Evolutionary conservation across 2,113 vertebrate species (phyloP), one percentile per base, ranked within the genome.

Genomic region (Centrocercus urophasianus): DNA sequence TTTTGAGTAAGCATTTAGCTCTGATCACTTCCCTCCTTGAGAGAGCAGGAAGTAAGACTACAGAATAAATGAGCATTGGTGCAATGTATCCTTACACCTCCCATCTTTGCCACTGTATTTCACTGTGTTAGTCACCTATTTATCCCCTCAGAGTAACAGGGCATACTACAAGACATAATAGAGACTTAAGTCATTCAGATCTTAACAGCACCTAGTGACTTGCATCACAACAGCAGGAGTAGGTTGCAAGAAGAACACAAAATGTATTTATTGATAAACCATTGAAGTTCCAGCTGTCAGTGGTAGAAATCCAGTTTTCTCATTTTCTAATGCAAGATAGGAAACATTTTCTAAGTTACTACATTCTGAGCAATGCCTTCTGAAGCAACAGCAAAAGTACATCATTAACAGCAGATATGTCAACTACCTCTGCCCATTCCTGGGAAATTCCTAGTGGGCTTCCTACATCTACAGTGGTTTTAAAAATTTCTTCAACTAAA

Each of bases 401-500:
- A 61, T 34, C 84, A 88, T 24, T 66, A 43, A 66, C 12, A 85
- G 59, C n/a, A 89, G 30, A 52, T 10, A 28, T 1, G 47, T 16
- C 34, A 73, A 64, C 27, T 40, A 57, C 18, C 63, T 11, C 18
- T 76, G 64, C 60, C 50, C 10, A 5, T 28, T 70, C 38, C 63
- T 34, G 7, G 18, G 30, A 70, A 54, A 83, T 11, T 60, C 19
- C 36, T 60, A 66, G 13, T 42, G 70, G 81, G 67, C 21, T 63
- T 91, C 47, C 36, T 85, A 56, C 19, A 88, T 10, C 16, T 95
- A 19, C 47, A 70, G 91, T 93, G 66, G 36, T 38, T 92, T 93
- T 93, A 85, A 67, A 73, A 24, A 15, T 54, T 24, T 48, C 70
- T 87, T 95, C 56, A 89, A 40, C 83, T 95, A 90, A 86, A 78